Percentiles rank a stretch among this genome's conserved stretches.
Evolutionary conservation across 2,888 invertebrate species (phyloP).

Genomic region (Trichopoda pennipes): DNA sequence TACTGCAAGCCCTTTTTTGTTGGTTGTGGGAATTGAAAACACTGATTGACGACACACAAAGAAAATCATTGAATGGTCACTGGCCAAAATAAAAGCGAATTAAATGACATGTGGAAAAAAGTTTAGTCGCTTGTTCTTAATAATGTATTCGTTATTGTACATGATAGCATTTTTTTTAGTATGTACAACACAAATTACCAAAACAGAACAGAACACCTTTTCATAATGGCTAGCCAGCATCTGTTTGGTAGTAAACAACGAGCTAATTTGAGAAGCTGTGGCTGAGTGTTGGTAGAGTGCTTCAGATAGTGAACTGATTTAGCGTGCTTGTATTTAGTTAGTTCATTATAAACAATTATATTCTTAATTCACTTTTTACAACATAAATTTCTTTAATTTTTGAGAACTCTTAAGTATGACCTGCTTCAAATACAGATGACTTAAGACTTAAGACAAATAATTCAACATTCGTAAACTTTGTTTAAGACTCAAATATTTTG

Average conservation of each 20-base stretch:
- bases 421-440: conserved; percentile 24
- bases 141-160: conserved; percentile 18
- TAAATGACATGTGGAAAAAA: conserved; percentile 4
- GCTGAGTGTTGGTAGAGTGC: conserved; percentile 31
- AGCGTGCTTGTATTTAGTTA: conserved; percentile 36
- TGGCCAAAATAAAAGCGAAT: conserved; percentile 3
- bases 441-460: conserved; percentile 6
- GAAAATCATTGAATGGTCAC: conserved; percentile 8
- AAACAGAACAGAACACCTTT: background rate
- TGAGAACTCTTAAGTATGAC: conserved; percentile 12
- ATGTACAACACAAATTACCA: background rate
- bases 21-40: conserved; percentile 38
- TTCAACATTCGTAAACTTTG: background rate
- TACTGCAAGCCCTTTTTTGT: conserved; percentile 47
- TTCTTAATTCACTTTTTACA: conserved; percentile 57
- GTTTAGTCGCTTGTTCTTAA: conserved; percentile 40
- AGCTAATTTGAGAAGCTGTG: background rate
- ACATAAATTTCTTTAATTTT: background rate
- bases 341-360: conserved; percentile 13
- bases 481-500: too few species aligned
- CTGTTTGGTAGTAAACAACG: conserved; percentile 10
- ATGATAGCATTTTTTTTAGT: conserved; percentile 9
- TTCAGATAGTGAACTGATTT: conserved; percentile 58
- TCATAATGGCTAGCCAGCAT: background rate
- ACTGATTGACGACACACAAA: conserved; percentile 9